Base-by-base conservation (phyloP, 2,888 invertebrate species). In the Eupeodes luniger region DNA sequence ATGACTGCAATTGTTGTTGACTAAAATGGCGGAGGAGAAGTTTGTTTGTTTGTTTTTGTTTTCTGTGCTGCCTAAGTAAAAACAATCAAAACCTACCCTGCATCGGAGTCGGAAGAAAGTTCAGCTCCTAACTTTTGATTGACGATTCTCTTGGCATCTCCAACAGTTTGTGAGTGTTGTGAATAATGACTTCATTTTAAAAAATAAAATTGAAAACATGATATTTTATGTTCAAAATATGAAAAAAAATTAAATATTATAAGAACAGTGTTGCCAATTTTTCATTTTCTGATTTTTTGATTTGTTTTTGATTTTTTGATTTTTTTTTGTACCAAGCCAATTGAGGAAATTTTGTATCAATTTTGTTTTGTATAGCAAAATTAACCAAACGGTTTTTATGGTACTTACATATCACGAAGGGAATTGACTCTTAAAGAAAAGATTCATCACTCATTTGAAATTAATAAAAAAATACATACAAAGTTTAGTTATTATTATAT, bases 101-200 rank as follows among this genome's bases (percentile, higher is more conserved):
- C 88, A 69, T 69, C 77, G 10, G 82, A 86, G 40, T 57, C 47
- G 11, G 74, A 81, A 5, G 27, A 2, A 36, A 77, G 61, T 10
- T 4, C 7, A 12, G 49, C 76, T 19, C 90, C 91, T 5, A 90
- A 75, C 57, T 89, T 90, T 11, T 90, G 90, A 1, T 89, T 81
- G 12, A 91, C 89, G 7, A 91, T 91, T 57, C 90, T 90, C 55
- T 92, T 92, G 4, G 93, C 94, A 81, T 92, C 90, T n/a, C 92
- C 92, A 16, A 94, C 90, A 7, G 93, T 92, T 89, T 92, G 91
- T 47, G 91, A 90, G 84, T 94, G 93, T 89, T 92, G 91, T 34
- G 69, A 70, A 75, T 91, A 92, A 76, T 94, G 94, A 83, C 94
- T 94, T 44, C 1, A 66, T 51, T 66, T 27, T 27, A 27, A 53